Evolutionary conservation across 1,140 invertebrate species (phyloP).

Genomic region (Pararge aegeria): DNA sequence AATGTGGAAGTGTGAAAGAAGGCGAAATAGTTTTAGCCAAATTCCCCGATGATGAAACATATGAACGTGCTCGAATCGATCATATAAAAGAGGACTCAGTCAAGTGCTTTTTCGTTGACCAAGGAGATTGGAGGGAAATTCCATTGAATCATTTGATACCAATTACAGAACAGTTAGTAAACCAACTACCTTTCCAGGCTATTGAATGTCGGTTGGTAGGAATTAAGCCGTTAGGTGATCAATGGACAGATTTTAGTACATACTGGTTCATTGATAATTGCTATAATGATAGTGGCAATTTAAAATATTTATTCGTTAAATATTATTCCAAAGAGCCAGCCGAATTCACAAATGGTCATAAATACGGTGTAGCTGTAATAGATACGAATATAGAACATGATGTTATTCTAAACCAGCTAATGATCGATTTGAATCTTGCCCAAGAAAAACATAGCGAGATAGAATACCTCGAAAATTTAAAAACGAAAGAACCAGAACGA

Average conservation of each 20-base stretch:
- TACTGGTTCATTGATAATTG: slow-evolving; percentile 62
- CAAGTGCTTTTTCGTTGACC: slow-evolving; percentile 74
- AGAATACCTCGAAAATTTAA: slow-evolving; percentile 38
- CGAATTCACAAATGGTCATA: slow-evolving; percentile 56
- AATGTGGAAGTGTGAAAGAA: slow-evolving; percentile 27
- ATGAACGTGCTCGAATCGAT: slow-evolving; percentile 65
- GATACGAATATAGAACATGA: slow-evolving; percentile 56
- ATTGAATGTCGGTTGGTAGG: slow-evolving; percentile 73
- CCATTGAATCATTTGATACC: slow-evolving; percentile 40
- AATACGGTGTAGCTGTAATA: slow-evolving; percentile 61
- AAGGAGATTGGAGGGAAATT: slow-evolving; percentile 60
- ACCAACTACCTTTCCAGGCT: slow-evolving; percentile 67
- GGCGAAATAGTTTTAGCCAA: slow-evolving; percentile 66
- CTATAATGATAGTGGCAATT: slow-evolving; percentile 37
- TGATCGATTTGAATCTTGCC: slow-evolving; percentile 61
- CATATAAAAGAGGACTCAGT: slow-evolving; percentile 39
- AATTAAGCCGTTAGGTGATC: slow-evolving; percentile 45
- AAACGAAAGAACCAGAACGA: background rate
- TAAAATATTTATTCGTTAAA: slow-evolving; percentile 62
- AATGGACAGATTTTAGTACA: slow-evolving; percentile 60
- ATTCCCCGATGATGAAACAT: slow-evolving; percentile 57
- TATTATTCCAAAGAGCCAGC: slow-evolving; percentile 60
- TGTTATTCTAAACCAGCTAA: slow-evolving; percentile 54
- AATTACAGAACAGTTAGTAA: slow-evolving; percentile 57
- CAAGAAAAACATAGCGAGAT: slow-evolving; percentile 45